Percentiles rank a stretch among this genome's conserved stretches.
Evolutionary conservation across 1,140 invertebrate genomes (phyloP).

Genomic region (Aphis gossypii): DNA sequence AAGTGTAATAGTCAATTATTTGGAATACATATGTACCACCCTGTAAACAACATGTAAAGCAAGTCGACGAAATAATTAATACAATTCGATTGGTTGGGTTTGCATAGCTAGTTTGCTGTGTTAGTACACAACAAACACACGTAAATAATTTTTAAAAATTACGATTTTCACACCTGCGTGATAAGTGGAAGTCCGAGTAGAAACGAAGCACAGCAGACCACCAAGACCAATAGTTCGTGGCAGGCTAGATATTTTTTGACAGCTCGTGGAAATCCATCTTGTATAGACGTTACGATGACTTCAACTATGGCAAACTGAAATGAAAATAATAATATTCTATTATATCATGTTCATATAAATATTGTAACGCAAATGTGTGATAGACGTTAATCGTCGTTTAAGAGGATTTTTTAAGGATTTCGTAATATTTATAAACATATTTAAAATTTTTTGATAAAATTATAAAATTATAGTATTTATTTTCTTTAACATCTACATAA

Average conservation of each 20-base stretch:
- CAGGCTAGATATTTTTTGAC: slow-evolving; percentile 81
- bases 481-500: too few relatives aligned
- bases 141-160: neutral
- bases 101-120: too few relatives aligned
- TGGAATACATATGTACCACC: slow-evolving; percentile 94
- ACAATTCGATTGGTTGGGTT: neutral
- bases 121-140: too few relatives aligned
- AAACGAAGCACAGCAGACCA: slow-evolving; percentile 83
- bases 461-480: too few relatives aligned
- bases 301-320: slow-evolving; percentile 86
- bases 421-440: too few relatives aligned
- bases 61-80: neutral
- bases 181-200: slow-evolving; percentile 85
- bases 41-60: slow-evolving; percentile 64
- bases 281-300: slow-evolving; percentile 89
- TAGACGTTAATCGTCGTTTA: too few relatives aligned
- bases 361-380: too few relatives aligned
- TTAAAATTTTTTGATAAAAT: too few relatives aligned
- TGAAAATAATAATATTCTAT: slow-evolving; percentile 32
- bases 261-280: slow-evolving; percentile 87
- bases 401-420: too few relatives aligned
- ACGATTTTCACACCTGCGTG: slow-evolving; percentile 70
- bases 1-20: slow-evolving; percentile 90
- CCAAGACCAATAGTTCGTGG: slow-evolving; percentile 84
- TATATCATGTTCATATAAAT: too few relatives aligned